Conservation (phyloP, 2,113 vertebrate genomes). For the Probosciger aterrimus region DNA sequence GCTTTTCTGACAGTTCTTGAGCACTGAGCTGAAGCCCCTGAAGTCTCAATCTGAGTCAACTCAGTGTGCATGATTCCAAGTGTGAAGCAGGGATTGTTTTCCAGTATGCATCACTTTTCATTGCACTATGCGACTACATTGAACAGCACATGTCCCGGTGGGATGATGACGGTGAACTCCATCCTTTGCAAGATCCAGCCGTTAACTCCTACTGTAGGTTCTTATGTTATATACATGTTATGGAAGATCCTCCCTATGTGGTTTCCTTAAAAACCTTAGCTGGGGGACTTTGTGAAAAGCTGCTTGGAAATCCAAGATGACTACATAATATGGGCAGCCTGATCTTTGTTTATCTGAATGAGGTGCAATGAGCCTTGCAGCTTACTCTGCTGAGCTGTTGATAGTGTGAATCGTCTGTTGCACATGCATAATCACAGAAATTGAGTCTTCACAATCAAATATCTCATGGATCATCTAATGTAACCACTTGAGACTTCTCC, state of each 20-base stretch:
- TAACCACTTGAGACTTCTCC: neutral
- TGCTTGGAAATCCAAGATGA: neutral
- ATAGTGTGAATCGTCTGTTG: neutral
- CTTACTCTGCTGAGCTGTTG: neutral
- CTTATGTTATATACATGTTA: neutral
- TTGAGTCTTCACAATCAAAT: neutral
- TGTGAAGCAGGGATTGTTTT: neutral
- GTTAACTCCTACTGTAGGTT: neutral
- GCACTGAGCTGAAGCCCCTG: neutral
- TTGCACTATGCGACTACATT: no score
- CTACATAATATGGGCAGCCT: neutral
- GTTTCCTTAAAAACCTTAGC: neutral
- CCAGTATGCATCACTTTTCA: neutral
- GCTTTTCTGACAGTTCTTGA: neutral
- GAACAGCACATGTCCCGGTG: fast-evolving
- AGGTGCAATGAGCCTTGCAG: neutral
- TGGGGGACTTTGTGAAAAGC: neutral
- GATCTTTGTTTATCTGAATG: neutral
- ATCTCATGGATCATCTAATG: fast-evolving
- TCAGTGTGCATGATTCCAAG: neutral
- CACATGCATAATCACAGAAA: neutral
- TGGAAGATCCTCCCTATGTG: neutral
- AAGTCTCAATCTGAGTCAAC: neutral
- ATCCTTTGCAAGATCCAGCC: neutral
- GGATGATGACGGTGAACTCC: neutral